phyloP scores from a whole-genome alignment of 2,113 vertebrate species.

The Atherinomorus stipes region DNA sequence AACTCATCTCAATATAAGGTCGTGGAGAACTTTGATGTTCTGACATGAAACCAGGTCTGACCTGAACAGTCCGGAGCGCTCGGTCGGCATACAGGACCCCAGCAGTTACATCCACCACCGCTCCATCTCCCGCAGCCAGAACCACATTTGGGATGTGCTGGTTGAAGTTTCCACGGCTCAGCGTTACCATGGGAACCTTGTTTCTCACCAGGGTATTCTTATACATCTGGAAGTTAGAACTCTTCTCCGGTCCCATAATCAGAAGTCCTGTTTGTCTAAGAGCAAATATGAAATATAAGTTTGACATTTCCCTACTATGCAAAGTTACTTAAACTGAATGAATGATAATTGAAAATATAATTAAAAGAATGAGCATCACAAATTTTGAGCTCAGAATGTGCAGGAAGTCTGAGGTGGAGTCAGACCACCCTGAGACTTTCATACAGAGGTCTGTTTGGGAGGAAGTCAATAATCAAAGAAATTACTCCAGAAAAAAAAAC shows the following conservation, averaged over 20 bases:
- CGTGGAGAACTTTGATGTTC: background rate
- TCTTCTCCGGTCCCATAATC: slow-evolving; percentile 82
- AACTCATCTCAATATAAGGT: no score
- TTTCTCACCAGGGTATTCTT: slow-evolving; percentile 77
- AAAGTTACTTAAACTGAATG: no score
- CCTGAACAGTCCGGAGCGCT: slow-evolving; percentile 88
- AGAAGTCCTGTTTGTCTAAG: slow-evolving; percentile 86
- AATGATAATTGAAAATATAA: background rate
- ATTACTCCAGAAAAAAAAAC: no score
- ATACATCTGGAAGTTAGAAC: slow-evolving; percentile 70
- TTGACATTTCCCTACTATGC: background rate
- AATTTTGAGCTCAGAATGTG: no score
- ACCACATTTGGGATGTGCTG: slow-evolving; percentile 83
- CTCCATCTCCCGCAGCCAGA: slow-evolving; percentile 77
- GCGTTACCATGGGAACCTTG: slow-evolving; percentile 66
- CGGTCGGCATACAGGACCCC: slow-evolving; percentile 90
- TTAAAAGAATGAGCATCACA: no score
- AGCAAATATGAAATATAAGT: background rate
- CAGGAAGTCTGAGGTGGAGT: no score
- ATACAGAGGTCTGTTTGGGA: no score
- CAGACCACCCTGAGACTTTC: no score
- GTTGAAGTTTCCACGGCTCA: slow-evolving; percentile 76
- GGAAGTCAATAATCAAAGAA: no score
- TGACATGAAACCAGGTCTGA: slow-evolving; percentile 51
- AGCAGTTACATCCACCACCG: slow-evolving; percentile 83